Evolutionary conservation across 2,113 vertebrate species (phyloP).

Genomic region (Pica pica): DNA sequence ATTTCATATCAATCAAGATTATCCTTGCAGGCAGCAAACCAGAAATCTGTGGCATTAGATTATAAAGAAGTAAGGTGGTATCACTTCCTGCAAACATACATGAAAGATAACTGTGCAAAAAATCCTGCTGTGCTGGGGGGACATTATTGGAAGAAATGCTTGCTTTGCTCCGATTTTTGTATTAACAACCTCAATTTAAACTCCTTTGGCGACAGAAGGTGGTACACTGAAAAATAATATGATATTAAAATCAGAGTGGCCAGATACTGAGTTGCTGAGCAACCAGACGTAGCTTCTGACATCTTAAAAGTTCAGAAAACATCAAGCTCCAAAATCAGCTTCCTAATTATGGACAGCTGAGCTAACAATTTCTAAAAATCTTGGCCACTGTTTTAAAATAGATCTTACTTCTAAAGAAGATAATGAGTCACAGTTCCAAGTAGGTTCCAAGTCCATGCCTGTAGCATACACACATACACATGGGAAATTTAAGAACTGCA

Average conservation of each 20-base stretch:
- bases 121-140: fast-evolving
- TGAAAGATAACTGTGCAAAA: not conserved
- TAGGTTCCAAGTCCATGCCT: not conserved
- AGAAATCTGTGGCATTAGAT: not conserved
- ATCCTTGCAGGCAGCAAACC: not conserved
- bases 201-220: not conserved
- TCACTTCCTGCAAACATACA: not conserved
- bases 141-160: not conserved
- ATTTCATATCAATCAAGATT: not conserved
- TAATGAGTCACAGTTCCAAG: not conserved
- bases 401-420: not conserved
- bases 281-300: constrained; percentile 41
- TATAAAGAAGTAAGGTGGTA: not conserved
- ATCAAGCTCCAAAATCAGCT: constrained; percentile 17
- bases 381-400: not conserved
- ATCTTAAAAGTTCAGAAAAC: constrained; percentile 50
- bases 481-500: not conserved
- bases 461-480: not conserved
- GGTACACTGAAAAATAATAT: not conserved
- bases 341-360: constrained; percentile 8
- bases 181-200: not conserved
- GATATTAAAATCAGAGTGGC: constrained; percentile 19
- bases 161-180: not conserved
- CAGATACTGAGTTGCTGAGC: constrained; percentile 47
- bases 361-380: constrained; percentile 7